These are phyloP conservation scores for Malacosoma neustria DNA, from an alignment of 2,888 invertebrate genomes.

Conservation along the genomic window DNA sequence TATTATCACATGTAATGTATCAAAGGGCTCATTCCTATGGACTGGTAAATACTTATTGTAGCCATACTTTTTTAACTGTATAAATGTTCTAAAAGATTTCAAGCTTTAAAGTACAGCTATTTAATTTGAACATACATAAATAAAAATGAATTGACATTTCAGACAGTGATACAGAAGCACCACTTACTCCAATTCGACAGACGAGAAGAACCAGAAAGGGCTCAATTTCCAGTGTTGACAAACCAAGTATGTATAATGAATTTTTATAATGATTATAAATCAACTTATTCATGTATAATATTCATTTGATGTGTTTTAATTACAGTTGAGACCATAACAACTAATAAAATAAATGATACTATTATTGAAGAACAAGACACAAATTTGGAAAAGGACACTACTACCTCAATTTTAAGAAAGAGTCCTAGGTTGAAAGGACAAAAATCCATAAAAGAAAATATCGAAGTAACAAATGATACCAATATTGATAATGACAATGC, in stretches of 20 bases:
- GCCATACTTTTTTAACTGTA: too few relatives aligned
- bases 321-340: slow-evolving; percentile 22
- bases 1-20: too few relatives aligned
- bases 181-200: slow-evolving; percentile 38
- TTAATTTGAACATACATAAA: background rate
- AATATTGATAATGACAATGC: slow-evolving; percentile 12
- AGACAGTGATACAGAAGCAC: slow-evolving; percentile 59
- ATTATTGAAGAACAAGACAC: slow-evolving; percentile 44
- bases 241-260: slow-evolving; percentile 38
- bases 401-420: slow-evolving; percentile 18
- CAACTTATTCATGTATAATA: background rate
- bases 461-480: slow-evolving; percentile 13
- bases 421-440: slow-evolving; percentile 29
- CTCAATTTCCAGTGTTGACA: slow-evolving; percentile 50
- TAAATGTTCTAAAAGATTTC: too few relatives aligned
- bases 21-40: too few relatives aligned
- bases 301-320: slow-evolving; percentile 11
- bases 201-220: slow-evolving; percentile 47
- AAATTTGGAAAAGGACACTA: slow-evolving; percentile 16
- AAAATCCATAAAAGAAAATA: slow-evolving; percentile 17
- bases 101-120: too few relatives aligned
- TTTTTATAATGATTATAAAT: slow-evolving; percentile 1
- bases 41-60: too few relatives aligned
- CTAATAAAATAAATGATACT: slow-evolving; percentile 16
- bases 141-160: slow-evolving; percentile 15